Evolutionary conservation across 2,113 vertebrate genomes (phyloP).

Genomic region (Pleuronectes platessa): DNA sequence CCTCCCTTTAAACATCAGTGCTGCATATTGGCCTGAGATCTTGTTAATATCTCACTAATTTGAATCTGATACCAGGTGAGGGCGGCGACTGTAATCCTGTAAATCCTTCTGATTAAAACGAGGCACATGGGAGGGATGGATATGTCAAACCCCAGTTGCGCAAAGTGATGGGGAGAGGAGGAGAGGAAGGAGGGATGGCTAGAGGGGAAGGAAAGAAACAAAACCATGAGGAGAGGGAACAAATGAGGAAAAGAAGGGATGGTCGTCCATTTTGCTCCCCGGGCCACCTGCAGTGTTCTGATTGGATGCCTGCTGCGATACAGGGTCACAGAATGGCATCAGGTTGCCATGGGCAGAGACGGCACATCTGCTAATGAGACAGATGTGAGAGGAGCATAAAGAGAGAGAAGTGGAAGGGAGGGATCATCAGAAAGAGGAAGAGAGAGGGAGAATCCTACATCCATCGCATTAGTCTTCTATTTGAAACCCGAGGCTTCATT

Average conservation of each 20-base stretch:
- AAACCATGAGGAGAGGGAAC: not conserved
- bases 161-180: not conserved
- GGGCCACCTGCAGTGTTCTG: slow-evolving; percentile 25
- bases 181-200: not conserved
- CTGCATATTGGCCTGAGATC: not conserved
- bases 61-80: not conserved
- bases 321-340: slow-evolving; percentile 40
- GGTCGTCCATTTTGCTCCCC: slow-evolving; percentile 19
- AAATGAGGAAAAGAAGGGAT: slow-evolving; percentile 16
- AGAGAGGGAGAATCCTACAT: not conserved
- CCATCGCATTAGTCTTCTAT: not conserved
- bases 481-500: too few relatives aligned
- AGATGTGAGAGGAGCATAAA: slow-evolving; percentile 2
- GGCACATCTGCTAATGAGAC: slow-evolving; percentile 38
- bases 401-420: slow-evolving; percentile 15
- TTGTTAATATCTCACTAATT: slow-evolving; percentile 1
- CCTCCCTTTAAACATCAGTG: not conserved
- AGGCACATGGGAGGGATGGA: not conserved
- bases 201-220: not conserved
- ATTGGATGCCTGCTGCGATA: slow-evolving; percentile 47
- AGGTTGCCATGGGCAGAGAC: slow-evolving; percentile 45
- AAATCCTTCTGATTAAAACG: slow-evolving; percentile 15
- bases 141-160: not conserved
- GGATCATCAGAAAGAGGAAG: not conserved
- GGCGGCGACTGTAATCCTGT: not conserved